These are phyloP conservation scores for Megaustenia siamemsis DNA, from an alignment of 2,888 invertebrate species.

Conservation along the genomic window DNA sequence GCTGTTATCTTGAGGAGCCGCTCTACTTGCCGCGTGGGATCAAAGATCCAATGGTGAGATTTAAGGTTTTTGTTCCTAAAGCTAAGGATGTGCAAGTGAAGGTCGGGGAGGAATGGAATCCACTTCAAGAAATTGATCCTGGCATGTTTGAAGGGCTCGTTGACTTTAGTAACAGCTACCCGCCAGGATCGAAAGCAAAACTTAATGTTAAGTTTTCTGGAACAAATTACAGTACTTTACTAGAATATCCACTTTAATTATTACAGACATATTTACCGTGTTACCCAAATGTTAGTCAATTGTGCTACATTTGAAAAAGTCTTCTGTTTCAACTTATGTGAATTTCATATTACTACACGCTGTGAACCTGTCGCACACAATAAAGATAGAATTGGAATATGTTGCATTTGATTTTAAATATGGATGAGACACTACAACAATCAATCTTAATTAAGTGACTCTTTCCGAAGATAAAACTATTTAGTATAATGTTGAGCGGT, in stretches of 20 bases:
- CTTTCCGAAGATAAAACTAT: too few relatives aligned
- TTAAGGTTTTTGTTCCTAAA: conserved; percentile 66
- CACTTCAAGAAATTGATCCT: conserved; percentile 64
- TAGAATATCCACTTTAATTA: conserved; percentile 70
- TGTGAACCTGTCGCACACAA: too few relatives aligned
- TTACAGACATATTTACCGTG: not conserved
- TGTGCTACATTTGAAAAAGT: too few relatives aligned
- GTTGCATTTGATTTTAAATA: too few relatives aligned
- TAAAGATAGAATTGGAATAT: too few relatives aligned
- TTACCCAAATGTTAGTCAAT: not conserved
- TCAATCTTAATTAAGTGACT: too few relatives aligned
- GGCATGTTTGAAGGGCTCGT: conserved; percentile 69
- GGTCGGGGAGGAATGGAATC: conserved; percentile 71
- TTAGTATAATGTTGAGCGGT: too few relatives aligned
- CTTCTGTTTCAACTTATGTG: too few relatives aligned
- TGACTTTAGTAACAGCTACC: conserved; percentile 66
- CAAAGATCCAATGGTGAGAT: conserved; percentile 63
- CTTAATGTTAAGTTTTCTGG: conserved; percentile 71
- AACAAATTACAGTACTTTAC: conserved; percentile 67
- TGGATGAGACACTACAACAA: too few relatives aligned
- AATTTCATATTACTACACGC: too few relatives aligned
- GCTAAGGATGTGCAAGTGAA: conserved; percentile 69
- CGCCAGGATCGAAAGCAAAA: conserved; percentile 68
- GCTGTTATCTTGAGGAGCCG: conserved; percentile 70
- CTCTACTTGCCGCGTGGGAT: conserved; percentile 66